Evolutionary conservation across 2,113 vertebrate species (phyloP), one percentile per base, ranked within the genome.

Genomic region (Melanerpes formicivorus): DNA sequence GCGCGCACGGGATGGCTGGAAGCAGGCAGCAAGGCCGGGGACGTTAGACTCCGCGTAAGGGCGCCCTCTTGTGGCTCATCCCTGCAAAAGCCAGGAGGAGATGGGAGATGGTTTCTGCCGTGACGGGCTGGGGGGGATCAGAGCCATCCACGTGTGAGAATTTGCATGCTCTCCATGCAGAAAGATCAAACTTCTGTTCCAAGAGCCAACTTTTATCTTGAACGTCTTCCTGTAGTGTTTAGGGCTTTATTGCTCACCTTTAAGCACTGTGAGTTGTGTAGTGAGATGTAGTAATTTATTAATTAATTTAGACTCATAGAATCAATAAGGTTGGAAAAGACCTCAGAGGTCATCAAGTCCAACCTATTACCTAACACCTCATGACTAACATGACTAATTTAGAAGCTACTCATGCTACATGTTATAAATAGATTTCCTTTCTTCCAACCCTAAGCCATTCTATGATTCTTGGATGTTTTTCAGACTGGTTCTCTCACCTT

Each of bases 401-500:
- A 13, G 22, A 40, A 34, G 13, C 10, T 74, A 4, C 19, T 70
- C 11, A 3, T 8, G 8, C 42, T 84, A 1, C 7, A 1, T 42
- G 73, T 63, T 80, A 1, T 32, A 71, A 80, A 63, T 2, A 18
- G 46, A 76, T 84, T 67, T 94, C 52, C n/a, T 48, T 27, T 26
- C 50, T 52, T 25, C 50, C 22, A 52, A 52, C 11, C 50, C 50
- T 25, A 25, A 44, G 42, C 42, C 42, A 44, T 44, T 44, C 42
- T 23, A 12, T 52, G 50, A 23, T 52, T 52, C 50, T 40, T 17
- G 52, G 55, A 9, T 95, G 21, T 48, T 93, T 95, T 90, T 8
- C 93, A 97, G 96, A 50, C 46, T 62, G 89, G 63, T 54, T 87
- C 17, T 29, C 96, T 96, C 83, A 67, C 90, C 63, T 79, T 70